Evolutionary conservation across 2,797 vertebrate species (phyloP).

Genomic region (Gadopsis marmoratus): DNA sequence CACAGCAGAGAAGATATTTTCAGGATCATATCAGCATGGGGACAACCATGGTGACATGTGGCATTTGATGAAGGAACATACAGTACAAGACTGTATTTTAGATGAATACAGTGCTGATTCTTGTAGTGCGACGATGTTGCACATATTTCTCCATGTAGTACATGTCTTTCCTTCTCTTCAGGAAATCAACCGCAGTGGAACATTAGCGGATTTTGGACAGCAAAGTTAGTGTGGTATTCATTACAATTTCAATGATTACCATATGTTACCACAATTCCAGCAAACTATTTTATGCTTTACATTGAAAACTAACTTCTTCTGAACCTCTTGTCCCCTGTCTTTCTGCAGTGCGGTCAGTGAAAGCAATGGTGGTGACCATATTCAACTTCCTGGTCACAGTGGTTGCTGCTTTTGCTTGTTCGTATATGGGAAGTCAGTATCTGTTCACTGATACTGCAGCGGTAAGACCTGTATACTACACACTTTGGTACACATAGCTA

Average conservation of each 20-base stretch:
- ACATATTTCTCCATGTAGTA: not conserved
- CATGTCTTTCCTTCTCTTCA: conserved; percentile 60
- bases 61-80: not conserved
- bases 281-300: not conserved
- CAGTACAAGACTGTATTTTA: not conserved
- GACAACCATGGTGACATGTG: not conserved
- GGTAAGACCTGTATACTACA: conserved; percentile 80
- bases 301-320: not conserved
- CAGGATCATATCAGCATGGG: not conserved
- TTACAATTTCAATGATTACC: not conserved
- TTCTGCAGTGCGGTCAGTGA: conserved; percentile 89
- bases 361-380: conserved; percentile 90
- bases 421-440: conserved; percentile 96
- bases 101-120: not conserved
- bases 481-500: not conserved
- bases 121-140: too few species aligned
- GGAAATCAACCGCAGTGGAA: conserved; percentile 83
- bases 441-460: conserved; percentile 90
- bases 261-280: too few species aligned
- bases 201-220: conserved; percentile 89
- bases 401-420: conserved; percentile 92
- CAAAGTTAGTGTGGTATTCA: conserved; percentile 85
- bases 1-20: not conserved
- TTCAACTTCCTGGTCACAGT: conserved; percentile 97
- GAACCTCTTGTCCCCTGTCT: not conserved